A percentile compares a stretch with the other conserved stretches of the same genome.
Evolutionary conservation across 2,113 vertebrate species (phyloP).

Genomic region (Passer montanus): DNA sequence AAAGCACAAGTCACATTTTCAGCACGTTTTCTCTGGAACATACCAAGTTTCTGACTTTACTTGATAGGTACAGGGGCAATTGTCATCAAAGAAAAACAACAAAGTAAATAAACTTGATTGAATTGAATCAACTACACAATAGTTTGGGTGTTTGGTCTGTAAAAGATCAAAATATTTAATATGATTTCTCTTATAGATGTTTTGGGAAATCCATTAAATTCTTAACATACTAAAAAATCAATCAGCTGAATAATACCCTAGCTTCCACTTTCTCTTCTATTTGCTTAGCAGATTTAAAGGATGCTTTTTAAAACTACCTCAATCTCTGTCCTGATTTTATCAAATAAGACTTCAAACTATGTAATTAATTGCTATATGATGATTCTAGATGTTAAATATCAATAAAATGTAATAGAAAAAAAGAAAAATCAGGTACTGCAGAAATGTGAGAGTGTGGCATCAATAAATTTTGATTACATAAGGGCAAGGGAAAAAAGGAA

Average conservation of each 20-base stretch:
- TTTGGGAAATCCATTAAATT: background rate
- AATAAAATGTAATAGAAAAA: background rate
- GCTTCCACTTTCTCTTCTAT: background rate
- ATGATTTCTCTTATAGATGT: background rate
- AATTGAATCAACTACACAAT: background rate
- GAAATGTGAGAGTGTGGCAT: fast-evolving
- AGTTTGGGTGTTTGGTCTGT: background rate
- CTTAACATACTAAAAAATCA: background rate
- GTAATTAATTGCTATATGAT: background rate
- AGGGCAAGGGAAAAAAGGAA: background rate
- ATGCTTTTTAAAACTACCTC: background rate
- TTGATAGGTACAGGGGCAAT: background rate
- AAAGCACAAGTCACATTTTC: background rate
- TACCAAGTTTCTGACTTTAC: background rate
- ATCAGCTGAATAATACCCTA: background rate
- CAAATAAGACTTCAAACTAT: background rate
- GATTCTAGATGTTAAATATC: background rate
- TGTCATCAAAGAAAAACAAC: background rate
- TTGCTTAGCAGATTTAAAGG: background rate
- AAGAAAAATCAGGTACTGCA: background rate
- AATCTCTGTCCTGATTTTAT: background rate
- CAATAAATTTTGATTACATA: background rate
- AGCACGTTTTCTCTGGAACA: background rate
- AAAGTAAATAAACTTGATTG: background rate
- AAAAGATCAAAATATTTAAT: background rate